Percentiles rank a stretch among this genome's conserved stretches.
phyloP scores from a whole-genome alignment of 2,797 vertebrate genomes.

The Dipus sagitta region DNA sequence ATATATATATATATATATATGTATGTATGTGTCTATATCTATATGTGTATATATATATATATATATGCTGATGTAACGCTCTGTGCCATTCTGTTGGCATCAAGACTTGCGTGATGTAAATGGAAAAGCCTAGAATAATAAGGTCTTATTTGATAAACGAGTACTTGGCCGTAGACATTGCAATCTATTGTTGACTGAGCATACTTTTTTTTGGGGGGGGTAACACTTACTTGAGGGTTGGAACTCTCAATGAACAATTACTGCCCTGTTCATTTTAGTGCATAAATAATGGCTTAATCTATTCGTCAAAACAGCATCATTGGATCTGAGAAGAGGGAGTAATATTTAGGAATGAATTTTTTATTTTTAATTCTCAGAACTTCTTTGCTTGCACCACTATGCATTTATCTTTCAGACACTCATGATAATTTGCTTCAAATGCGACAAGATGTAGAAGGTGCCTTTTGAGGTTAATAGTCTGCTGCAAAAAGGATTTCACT shows the following conservation, averaged over 20 bases:
- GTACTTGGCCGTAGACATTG: background rate
- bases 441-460: background rate
- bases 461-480: constrained; percentile 14
- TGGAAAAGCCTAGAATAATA: background rate
- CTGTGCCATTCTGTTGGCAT: background rate
- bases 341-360: constrained; percentile 6
- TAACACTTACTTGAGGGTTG: constrained; percentile 42
- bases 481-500: background rate
- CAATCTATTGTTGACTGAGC: constrained; percentile 60
- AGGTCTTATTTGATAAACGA: constrained; percentile 54
- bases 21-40: too few relatives aligned
- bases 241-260: constrained; percentile 75
- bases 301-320: constrained; percentile 49
- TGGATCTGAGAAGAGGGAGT: constrained; percentile 55
- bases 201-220: constrained; percentile 20
- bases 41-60: too few relatives aligned
- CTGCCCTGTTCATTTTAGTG: constrained; percentile 65
- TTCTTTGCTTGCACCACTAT: background rate
- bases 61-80: background rate
- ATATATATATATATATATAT: too few relatives aligned
- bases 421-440: background rate
- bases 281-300: constrained; percentile 73
- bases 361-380: constrained; percentile 4
- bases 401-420: constrained; percentile 12
- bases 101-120: background rate